A percentile compares a stretch with the other conserved stretches of the same genome.
These are phyloP conservation scores for Gymnorhina tibicen DNA, from an alignment of 2,113 vertebrate species.

Conservation along the genomic window DNA sequence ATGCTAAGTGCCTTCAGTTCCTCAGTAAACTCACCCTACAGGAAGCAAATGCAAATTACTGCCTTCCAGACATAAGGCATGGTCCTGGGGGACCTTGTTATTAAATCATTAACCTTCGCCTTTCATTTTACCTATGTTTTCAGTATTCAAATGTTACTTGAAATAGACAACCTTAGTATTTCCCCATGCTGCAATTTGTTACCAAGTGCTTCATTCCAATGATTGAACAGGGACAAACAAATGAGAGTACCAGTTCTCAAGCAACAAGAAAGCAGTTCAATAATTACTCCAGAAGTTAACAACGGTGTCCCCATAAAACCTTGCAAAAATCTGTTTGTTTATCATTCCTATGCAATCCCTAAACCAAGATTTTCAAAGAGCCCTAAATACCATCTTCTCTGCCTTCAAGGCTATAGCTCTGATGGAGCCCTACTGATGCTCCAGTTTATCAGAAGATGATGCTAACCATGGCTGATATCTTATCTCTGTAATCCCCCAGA, in stretches of 20 bases:
- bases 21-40: neutral
- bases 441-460: neutral
- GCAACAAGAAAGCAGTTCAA: neutral
- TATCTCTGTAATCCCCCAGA: conserved; percentile 2
- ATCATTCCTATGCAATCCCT: neutral
- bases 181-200: neutral
- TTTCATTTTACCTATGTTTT: neutral
- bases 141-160: neutral
- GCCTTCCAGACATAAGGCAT: neutral
- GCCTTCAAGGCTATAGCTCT: neutral
- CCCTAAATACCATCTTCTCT: neutral
- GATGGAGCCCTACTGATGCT: neutral
- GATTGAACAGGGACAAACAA: neutral
- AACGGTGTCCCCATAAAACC: neutral
- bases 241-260: neutral
- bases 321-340: neutral
- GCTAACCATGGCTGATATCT: neutral
- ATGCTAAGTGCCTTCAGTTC: neutral
- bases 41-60: conserved; percentile 36
- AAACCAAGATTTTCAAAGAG: neutral
- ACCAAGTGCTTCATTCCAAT: neutral
- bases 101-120: conserved; percentile 21
- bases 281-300: neutral
- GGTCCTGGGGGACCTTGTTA: neutral
- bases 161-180: neutral